phyloP scores from a whole-genome alignment of 2,113 vertebrate species.

The Percina caprodes region DNA sequence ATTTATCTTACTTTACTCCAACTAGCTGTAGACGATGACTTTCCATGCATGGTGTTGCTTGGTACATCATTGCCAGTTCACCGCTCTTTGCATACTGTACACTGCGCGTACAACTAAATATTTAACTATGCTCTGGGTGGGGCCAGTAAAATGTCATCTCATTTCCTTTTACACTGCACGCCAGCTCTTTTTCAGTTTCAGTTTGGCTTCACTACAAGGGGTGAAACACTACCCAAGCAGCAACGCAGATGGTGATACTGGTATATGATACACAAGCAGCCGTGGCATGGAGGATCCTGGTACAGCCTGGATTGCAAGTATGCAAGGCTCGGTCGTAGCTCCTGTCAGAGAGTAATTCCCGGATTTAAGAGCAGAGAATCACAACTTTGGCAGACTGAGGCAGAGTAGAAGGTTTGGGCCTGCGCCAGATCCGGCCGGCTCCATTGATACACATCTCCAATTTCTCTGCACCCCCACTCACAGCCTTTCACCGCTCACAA shows the following conservation, averaged over 20 bases:
- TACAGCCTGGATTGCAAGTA: conserved; percentile 49
- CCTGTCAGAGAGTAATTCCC: conserved; percentile 61
- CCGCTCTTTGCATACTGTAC: not conserved
- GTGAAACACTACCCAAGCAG: conserved; percentile 44
- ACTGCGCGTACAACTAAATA: conserved; percentile 24
- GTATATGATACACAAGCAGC: conserved; percentile 52
- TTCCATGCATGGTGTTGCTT: conserved; percentile 7
- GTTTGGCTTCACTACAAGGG: conserved; percentile 25
- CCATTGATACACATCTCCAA: conserved; percentile 70
- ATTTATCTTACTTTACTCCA: conserved; percentile 59
- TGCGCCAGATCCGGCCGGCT: conserved; percentile 58
- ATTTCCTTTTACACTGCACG: conserved; percentile 54
- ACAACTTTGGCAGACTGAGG: conserved; percentile 70
- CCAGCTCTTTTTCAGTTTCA: conserved; percentile 65
- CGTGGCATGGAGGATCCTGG: conserved; percentile 49
- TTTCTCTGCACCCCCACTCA: conserved; percentile 58
- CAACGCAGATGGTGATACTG: conserved; percentile 41
- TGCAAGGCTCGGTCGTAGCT: conserved; percentile 49
- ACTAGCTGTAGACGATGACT: conserved; percentile 19
- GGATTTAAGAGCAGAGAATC: conserved; percentile 58
- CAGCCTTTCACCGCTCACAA: conserved; percentile 30
- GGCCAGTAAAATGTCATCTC: conserved; percentile 68
- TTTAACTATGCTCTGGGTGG: conserved; percentile 61
- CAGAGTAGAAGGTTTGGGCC: conserved; percentile 63
- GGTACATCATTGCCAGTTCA: not conserved